Base-by-base conservation (phyloP, 2,797 vertebrate genomes). In the Borostomias antarcticus region DNA sequence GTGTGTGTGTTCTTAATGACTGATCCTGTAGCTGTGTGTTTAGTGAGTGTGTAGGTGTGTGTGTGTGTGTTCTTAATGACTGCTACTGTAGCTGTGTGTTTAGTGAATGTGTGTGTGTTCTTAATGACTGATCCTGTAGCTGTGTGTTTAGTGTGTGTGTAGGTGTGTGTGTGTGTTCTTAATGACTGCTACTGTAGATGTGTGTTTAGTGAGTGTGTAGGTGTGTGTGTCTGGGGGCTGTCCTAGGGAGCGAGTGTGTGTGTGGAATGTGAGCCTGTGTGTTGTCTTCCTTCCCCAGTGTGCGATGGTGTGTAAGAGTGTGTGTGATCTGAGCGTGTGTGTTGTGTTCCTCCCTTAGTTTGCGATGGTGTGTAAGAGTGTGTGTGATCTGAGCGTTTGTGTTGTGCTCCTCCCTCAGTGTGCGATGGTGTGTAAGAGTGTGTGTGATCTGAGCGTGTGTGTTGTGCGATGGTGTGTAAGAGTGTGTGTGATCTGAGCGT, bases 331-430 rank as follows among this genome's bases (percentile, higher is more conserved):
- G 10, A 1, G 40, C 4, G n/a, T 53, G 26, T 4, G 13, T 61
- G 29, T 10, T 7, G 13, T 9, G 7, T 9, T 40, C 13, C 48
- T 15, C 32, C 45, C 58, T 78, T 87, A 98, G 96, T 98, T 96
- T 86, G 43, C 47, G 15, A 25, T 13, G 51, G 51, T 9, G 11
- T 40, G 43, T 48, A 19, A 9, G 32, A 8, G n/a, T n/a, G n/a
- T n/a, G n/a, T n/a, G n/a, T n/a, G n/a, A n/a, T n/a, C n/a, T n/a
- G n/a, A n/a, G n/a, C n/a, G n/a, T n/a, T n/a, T n/a, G n/a, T n/a
- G n/a, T n/a, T n/a, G n/a, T n/a, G n/a, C n/a, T n/a, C n/a, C n/a
- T n/a, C n/a, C n/a, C n/a, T n/a, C n/a, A n/a, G n/a, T n/a, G n/a
- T n/a, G n/a, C n/a, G n/a, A n/a, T n/a, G n/a, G 33, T 37, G 9